Base-by-base conservation (phyloP, 2,797 vertebrate genomes). In the Eleutherodactylus coqui region DNA sequence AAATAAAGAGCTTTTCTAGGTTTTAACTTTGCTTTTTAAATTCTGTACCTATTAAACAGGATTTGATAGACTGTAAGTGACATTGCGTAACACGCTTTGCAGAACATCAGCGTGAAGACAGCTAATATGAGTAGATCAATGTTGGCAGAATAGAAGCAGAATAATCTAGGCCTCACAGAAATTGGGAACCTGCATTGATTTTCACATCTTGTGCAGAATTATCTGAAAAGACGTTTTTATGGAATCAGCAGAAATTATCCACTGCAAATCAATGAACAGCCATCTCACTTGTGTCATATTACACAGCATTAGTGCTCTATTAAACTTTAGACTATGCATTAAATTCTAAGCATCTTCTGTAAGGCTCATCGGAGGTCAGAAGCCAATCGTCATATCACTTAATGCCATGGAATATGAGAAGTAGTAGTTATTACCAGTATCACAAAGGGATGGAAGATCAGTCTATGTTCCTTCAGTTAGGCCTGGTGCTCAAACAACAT, bases 101-200 rank as follows among this genome's bases (percentile, higher is more conserved):
- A 75, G 82, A 79, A 79, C 75, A 87, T 79, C 82, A 80, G 82
- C 13, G 75, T 75, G 67, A 60, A 70, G 73, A 84, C 82, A 79
- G 53, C 76, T 84, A 87, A 87, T 87, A 87, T 84, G 81, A 84
- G 62, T 84, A 79, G 82, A 87, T 87, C 81, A 87, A 87, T 84
- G 86, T 67, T 87, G 86, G 86, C 86, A 87, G 86, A 76, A 53
- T 76, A 62, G 82, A 86, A 86, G 85, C 79, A 86, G 60, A 47
- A 84, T 84, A 87, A 87, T 87, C 81, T 84, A 79, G 55, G 67
- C 64, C 82, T 79, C 27, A 64, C 75, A 84, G 81, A 79, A 84
- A 84, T 79, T 84, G 76, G 82, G 86, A 79, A 78, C 86, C 76
- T 80, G 76, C 76, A 87, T 87, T 84, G 86, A 87, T 87, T 87